Conservation (phyloP, 2,113 vertebrate species). For the Gallinago undulata region DNA sequence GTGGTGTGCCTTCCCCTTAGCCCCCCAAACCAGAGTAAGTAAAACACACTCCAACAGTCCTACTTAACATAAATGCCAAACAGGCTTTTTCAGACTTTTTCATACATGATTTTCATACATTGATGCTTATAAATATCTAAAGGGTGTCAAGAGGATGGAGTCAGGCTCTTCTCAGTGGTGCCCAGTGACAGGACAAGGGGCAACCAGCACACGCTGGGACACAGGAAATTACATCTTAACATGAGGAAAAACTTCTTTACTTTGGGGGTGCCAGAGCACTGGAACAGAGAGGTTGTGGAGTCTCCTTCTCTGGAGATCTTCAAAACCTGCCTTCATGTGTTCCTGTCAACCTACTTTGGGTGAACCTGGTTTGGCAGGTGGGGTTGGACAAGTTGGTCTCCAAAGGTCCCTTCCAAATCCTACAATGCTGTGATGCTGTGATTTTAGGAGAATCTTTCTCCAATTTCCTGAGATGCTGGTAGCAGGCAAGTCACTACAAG, state of each 20-base stretch:
- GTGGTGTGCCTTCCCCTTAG: rapidly evolving
- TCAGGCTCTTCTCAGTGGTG: neutral
- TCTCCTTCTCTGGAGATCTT: neutral
- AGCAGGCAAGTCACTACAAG: rapidly evolving
- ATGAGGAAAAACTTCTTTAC: neutral
- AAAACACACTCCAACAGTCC: rapidly evolving
- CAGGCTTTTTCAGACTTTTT: rapidly evolving
- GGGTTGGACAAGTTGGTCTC: neutral
- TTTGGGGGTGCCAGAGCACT: neutral
- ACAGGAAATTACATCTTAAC: neutral
- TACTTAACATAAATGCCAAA: rapidly evolving
- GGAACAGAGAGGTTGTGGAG: neutral
- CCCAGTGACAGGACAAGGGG: neutral
- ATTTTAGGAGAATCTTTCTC: neutral
- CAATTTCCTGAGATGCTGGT: rapidly evolving
- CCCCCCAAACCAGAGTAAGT: rapidly evolving
- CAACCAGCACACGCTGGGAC: neutral
- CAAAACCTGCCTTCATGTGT: neutral
- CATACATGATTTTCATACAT: rapidly evolving
- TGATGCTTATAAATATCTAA: neutral
- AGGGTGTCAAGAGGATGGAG: neutral
- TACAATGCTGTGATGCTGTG: neutral
- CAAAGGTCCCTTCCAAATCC: neutral
- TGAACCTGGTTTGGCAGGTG: neutral
- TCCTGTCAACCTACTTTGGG: neutral